Evolutionary conservation across 92 coral and sea anemone species (phyloP).

Genomic region (Phenganax subtilis): DNA sequence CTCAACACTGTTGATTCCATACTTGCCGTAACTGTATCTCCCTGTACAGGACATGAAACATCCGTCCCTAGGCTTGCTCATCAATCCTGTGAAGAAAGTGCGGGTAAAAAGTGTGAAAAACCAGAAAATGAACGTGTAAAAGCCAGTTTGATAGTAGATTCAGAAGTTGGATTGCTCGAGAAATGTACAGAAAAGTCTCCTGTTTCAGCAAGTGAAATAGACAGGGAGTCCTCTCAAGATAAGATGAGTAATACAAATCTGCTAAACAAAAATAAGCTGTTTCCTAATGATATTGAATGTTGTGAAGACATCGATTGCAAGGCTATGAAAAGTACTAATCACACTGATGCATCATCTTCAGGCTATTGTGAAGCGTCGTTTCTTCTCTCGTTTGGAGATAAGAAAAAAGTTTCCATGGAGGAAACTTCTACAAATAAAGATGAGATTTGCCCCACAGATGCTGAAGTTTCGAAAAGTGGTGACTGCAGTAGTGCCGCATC

Average conservation of each 20-base stretch:
- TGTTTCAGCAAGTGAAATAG: background rate
- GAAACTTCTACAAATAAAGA: too few relatives aligned
- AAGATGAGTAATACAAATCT: background rate
- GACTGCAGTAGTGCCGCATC: too few relatives aligned
- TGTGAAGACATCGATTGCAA: too few relatives aligned
- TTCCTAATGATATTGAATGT: too few relatives aligned
- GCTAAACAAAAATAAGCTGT: too few relatives aligned
- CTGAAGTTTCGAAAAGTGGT: too few relatives aligned
- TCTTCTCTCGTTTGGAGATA: too few relatives aligned
- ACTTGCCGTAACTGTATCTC: constrained; percentile 57
- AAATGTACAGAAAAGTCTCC: background rate
- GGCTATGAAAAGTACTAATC: too few relatives aligned
- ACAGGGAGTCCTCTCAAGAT: background rate
- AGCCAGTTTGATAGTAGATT: background rate
- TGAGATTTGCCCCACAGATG: too few relatives aligned
- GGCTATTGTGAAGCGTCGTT: too few relatives aligned
- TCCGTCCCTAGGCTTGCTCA: background rate
- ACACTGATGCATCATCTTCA: too few relatives aligned
- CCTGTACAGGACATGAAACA: background rate
- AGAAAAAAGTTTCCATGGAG: too few relatives aligned
- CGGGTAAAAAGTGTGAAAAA: background rate
- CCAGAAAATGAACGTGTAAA: background rate
- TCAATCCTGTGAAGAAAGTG: background rate
- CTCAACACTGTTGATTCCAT: constrained; percentile 75
- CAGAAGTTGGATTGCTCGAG: background rate